A percentile compares a stretch with the other conserved stretches of the same genome.
Evolutionary conservation across 2,888 invertebrate genomes (phyloP).

Genomic region (Phania funesta): DNA sequence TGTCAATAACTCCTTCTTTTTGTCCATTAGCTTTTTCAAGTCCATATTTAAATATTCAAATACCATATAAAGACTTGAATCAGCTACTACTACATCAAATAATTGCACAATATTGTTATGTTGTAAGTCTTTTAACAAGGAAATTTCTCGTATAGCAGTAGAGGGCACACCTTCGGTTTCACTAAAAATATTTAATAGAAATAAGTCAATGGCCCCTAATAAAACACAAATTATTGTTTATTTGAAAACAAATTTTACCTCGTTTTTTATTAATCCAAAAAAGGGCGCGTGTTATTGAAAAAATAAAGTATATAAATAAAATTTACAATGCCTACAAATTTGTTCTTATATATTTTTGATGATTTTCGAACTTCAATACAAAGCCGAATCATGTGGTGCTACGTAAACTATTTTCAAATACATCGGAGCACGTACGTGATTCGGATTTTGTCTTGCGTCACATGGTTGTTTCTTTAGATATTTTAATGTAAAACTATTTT

Average conservation of each 20-base stretch:
- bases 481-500: not conserved
- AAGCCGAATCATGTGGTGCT: constrained; percentile 89
- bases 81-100: constrained; percentile 92
- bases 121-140: constrained; percentile 92
- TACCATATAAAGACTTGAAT: constrained; percentile 93
- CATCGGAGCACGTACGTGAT: constrained; percentile 83
- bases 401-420: constrained; percentile 79
- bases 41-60: constrained; percentile 97
- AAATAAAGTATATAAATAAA: not conserved
- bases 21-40: constrained; percentile 93
- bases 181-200: constrained; percentile 80
- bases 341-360: not conserved
- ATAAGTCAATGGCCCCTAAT: not conserved
- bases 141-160: constrained; percentile 97
- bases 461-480: not conserved
- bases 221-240: not conserved
- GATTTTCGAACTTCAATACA: constrained; percentile 74
- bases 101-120: constrained; percentile 95
- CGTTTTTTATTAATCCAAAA: constrained; percentile 4
- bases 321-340: not conserved
- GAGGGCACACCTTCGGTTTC: constrained; percentile 99
- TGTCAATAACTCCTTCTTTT: constrained; percentile 83
- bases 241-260: constrained; percentile 33
- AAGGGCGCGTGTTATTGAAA: constrained; percentile 11
- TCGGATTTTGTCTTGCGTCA: constrained; percentile 81